A percentile compares a stretch with the other conserved stretches of the same genome.
phyloP scores from a whole-genome alignment of 2,797 vertebrate species.

The Muraenolepis orangiensis region DNA sequence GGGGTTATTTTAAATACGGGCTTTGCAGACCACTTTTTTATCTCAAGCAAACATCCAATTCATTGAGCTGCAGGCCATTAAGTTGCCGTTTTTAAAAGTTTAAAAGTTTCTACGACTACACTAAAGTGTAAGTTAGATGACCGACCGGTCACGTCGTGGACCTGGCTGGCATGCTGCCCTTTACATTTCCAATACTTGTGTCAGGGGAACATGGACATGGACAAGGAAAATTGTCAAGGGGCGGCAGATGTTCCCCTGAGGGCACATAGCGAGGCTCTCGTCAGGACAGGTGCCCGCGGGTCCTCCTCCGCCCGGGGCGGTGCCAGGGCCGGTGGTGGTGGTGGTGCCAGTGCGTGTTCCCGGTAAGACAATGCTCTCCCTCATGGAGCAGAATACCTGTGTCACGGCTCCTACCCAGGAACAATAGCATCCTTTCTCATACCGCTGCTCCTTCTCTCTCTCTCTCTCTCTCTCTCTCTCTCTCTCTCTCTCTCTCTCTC shows the following conservation, averaged over 20 bases:
- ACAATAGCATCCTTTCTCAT: constrained; percentile 75
- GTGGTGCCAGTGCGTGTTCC: constrained; percentile 38
- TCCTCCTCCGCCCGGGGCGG: neutral
- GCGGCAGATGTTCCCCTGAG: constrained; percentile 23
- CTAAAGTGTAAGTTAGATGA: too few species aligned
- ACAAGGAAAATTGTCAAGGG: constrained; percentile 10
- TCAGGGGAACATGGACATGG: neutral
- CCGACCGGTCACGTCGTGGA: neutral
- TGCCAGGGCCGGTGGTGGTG: constrained; percentile 11
- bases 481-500: too few species aligned
- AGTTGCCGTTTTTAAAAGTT: neutral
- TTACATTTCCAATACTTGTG: neutral
- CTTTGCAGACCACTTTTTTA: too few species aligned
- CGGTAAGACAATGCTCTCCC: constrained; percentile 73
- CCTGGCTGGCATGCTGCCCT: neutral
- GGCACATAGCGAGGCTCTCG: constrained; percentile 33
- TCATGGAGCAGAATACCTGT: constrained; percentile 77
- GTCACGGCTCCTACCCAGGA: constrained; percentile 65
- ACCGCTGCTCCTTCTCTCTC: neutral
- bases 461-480: neutral
- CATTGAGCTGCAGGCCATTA: neutral
- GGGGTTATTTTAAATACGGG: neutral
- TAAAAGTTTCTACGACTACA: neutral
- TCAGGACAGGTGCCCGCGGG: constrained; percentile 61
- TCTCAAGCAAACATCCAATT: too few species aligned